Evolutionary conservation across 2,888 invertebrate species (phyloP), one percentile per base, ranked within the genome.

Genomic region (Eilema caniola): DNA sequence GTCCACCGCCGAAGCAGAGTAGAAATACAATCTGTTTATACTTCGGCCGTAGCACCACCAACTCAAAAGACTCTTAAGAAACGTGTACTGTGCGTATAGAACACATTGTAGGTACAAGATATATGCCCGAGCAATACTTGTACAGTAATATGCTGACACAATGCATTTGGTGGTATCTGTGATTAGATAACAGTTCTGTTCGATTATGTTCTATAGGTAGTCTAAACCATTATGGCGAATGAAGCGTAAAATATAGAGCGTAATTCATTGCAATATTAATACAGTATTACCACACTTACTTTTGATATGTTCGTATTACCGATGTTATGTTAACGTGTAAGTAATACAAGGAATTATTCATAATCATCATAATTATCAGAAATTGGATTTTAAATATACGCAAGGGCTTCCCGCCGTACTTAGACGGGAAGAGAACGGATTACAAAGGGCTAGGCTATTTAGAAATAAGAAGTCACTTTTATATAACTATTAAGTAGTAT

Each of bases 91-190:
- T n/a, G n/a, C n/a, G n/a, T n/a, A n/a, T n/a, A n/a, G n/a, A n/a
- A n/a, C n/a, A n/a, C n/a, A n/a, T n/a, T n/a, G n/a, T n/a, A n/a
- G n/a, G n/a, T n/a, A n/a, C n/a, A n/a, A n/a, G n/a, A n/a, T n/a
- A n/a, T n/a, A n/a, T n/a, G n/a, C n/a, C n/a, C n/a, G n/a, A n/a
- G n/a, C n/a, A n/a, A 7, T 56, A 56, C 23, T 7, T 23, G 10
- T 11, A 77, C 28, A 72, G 16, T 67, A 41, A 81, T 79, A 73
- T n/a, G n/a, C 62, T 12, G 20, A 41, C 47, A 31, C 72, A 68
- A 62, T 62, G 57, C 59, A 72, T 78, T 62, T 74, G 71, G 60
- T 73, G 37, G 24, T 5, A 33, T 76, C 10, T 47, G 41, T 11
- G 62, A 66, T 70, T 70, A 47, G 25, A 47, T 70, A 63, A 70